Evolutionary conservation across 2,113 vertebrate genomes (phyloP).

Genomic region (Larimichthys polyactis): DNA sequence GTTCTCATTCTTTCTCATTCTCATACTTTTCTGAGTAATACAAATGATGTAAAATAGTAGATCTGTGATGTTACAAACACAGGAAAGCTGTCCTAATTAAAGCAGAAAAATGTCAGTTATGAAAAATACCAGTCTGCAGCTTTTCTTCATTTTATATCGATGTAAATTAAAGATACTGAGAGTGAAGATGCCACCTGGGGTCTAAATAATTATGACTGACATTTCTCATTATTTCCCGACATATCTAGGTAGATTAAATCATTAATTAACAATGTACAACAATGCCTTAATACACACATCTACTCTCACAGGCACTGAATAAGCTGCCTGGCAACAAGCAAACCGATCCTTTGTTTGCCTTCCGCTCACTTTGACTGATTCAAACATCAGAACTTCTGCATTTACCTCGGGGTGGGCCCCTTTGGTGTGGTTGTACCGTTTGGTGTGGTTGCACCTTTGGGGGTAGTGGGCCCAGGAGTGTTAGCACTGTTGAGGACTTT

Average conservation of each 20-base stretch:
- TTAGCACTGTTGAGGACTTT: constrained; percentile 51
- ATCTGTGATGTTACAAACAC: no score
- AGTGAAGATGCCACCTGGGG: no score
- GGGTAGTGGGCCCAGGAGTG: constrained; percentile 52
- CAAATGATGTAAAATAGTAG: no score
- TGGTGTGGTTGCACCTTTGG: constrained; percentile 65
- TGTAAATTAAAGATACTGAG: no score
- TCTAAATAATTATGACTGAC: background rate
- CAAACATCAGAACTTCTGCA: background rate
- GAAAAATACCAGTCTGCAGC: no score
- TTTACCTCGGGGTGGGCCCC: constrained; percentile 89
- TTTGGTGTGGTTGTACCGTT: constrained; percentile 77
- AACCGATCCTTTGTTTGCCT: background rate
- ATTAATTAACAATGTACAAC: background rate
- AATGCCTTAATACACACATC: background rate
- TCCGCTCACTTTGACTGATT: background rate
- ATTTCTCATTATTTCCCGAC: background rate
- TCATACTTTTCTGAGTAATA: background rate
- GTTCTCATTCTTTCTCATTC: background rate
- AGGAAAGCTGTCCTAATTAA: no score
- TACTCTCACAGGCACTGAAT: no score
- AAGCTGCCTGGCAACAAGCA: background rate
- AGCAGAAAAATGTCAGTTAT: no score
- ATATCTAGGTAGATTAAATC: background rate
- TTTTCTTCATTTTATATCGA: no score